Evolutionary conservation across 1,140 invertebrate genomes (phyloP).

Genomic region (Metaphire vulgaris): DNA sequence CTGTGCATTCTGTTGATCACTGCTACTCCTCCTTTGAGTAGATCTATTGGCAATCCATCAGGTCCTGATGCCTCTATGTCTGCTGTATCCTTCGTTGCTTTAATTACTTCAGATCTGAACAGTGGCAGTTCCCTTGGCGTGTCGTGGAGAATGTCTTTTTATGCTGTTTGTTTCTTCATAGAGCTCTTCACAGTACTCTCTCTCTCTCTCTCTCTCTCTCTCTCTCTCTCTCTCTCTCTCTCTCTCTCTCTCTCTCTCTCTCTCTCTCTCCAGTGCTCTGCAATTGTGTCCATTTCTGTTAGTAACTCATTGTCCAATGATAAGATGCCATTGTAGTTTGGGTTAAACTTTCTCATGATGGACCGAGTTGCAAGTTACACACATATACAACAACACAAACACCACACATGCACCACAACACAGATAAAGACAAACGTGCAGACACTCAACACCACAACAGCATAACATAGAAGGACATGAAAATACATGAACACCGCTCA

Average conservation of each 20-base stretch:
- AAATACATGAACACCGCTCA: too few species aligned
- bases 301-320: too few species aligned
- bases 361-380: not conserved
- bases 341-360: too few species aligned
- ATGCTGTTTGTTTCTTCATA: not conserved
- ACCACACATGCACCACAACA: not conserved
- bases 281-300: too few species aligned
- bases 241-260: not conserved
- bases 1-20: too few species aligned
- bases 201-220: not conserved
- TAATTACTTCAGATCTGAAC: not conserved
- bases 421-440: not conserved
- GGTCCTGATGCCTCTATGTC: not conserved
- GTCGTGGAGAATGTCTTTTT: not conserved
- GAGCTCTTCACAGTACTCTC: too few species aligned
- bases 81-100: not conserved
- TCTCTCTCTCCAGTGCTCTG: too few species aligned
- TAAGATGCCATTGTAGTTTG: too few species aligned
- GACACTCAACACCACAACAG: not conserved
- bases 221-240: not conserved
- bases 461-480: not conserved
- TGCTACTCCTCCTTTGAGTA: not conserved
- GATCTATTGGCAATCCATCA: not conserved
- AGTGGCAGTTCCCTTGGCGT: not conserved
- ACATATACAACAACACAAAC: not conserved